phyloP scores from a whole-genome alignment of 2,797 vertebrate genomes.

The Channallabes apus region DNA sequence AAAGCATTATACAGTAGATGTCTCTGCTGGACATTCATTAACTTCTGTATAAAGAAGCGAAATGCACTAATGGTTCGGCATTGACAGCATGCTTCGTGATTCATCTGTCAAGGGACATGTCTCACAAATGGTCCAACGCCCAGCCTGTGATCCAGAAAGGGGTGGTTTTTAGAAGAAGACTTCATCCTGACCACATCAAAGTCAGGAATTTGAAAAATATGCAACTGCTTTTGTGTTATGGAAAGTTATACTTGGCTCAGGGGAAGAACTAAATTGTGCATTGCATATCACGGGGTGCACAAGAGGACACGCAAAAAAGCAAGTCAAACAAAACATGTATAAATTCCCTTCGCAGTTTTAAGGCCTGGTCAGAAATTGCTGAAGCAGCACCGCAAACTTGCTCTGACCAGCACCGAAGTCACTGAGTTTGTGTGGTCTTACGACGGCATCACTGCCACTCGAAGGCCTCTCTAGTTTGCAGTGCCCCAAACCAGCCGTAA shows the following conservation, averaged over 20 bases:
- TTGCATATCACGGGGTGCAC: constrained; percentile 31
- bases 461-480: constrained; percentile 20
- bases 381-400: constrained; percentile 26
- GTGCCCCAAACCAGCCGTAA: constrained; percentile 13
- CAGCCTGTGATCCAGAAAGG: constrained; percentile 34
- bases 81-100: not conserved
- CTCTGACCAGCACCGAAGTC: constrained; percentile 5
- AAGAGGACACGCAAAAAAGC: constrained; percentile 20
- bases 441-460: constrained; percentile 11
- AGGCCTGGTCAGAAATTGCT: constrained; percentile 34
- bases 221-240: constrained; percentile 42
- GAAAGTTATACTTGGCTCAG: constrained; percentile 47
- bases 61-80: not conserved
- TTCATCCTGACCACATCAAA: constrained; percentile 44
- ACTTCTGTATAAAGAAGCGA: not conserved
- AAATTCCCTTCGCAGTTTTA: constrained; percentile 30
- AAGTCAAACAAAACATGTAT: constrained; percentile 37
- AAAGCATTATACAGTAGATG: not conserved
- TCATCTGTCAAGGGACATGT: constrained; percentile 26
- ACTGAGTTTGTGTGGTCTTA: constrained; percentile 35
- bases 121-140: constrained; percentile 23
- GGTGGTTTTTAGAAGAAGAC: constrained; percentile 30
- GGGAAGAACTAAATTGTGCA: constrained; percentile 34
- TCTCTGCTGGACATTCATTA: not conserved
- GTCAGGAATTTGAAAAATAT: constrained; percentile 35